These are phyloP conservation scores for Apaloderma vittatum DNA, from an alignment of 2,113 vertebrate species.

Conservation along the genomic window DNA sequence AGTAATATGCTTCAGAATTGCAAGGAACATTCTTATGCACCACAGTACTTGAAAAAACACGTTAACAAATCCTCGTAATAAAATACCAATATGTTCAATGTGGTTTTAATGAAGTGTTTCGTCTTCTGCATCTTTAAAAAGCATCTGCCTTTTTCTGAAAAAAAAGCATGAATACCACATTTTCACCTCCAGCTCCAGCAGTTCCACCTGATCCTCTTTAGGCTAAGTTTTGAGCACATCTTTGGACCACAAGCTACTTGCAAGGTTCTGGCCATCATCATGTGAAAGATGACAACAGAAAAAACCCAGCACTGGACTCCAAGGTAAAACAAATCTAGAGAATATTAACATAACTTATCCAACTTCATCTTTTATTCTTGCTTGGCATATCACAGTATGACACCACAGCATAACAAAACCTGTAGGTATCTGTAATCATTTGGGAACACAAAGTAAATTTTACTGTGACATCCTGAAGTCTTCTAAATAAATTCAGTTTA, in stretches of 20 bases:
- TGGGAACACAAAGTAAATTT: not conserved
- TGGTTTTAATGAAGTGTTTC: constrained; percentile 36
- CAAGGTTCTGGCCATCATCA: not conserved
- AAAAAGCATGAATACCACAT: not conserved
- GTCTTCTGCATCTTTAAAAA: not conserved
- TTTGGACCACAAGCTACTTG: not conserved
- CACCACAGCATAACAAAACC: not conserved
- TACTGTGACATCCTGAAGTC: not conserved
- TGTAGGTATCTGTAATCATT: not conserved
- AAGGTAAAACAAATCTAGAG: not conserved
- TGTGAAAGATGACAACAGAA: not conserved
- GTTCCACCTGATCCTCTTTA: not conserved
- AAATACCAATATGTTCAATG: not conserved
- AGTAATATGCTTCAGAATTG: constrained; percentile 8
- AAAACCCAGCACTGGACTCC: not conserved
- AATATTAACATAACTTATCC: not conserved
- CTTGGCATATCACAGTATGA: not conserved
- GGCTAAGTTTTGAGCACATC: not conserved
- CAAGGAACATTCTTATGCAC: not conserved
- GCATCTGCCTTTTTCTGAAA: not conserved
- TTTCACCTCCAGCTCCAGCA: not conserved
- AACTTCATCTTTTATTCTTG: not conserved
- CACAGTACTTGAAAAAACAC: not conserved
- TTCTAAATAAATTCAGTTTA: not conserved
- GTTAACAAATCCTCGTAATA: constrained; percentile 25